These are phyloP conservation scores for Mamestra brassicae DNA, from an alignment of 2,888 invertebrate species.

Conservation along the genomic window DNA sequence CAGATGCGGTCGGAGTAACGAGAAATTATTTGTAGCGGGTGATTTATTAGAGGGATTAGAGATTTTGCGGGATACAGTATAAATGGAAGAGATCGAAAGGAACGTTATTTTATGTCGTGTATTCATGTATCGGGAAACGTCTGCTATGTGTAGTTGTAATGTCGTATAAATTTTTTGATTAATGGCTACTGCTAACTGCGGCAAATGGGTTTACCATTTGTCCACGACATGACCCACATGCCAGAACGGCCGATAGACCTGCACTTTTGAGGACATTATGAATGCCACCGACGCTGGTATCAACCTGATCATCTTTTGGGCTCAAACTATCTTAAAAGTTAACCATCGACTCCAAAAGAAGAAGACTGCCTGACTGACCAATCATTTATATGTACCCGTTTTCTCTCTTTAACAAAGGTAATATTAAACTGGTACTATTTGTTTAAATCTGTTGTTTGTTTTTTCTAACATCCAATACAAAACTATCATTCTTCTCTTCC, in stretches of 20 bases:
- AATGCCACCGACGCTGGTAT: neutral
- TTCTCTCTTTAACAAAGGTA: neutral
- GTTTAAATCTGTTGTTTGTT: neutral
- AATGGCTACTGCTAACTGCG: conserved; percentile 3
- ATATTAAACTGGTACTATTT: neutral
- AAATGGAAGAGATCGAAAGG: conserved; percentile 48
- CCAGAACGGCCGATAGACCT: neutral
- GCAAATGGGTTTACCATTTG: neutral
- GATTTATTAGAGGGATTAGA: conserved; percentile 70
- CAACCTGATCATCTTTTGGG: neutral
- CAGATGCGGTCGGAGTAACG: conserved; percentile 85
- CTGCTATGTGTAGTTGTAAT: neutral
- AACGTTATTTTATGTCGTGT: conserved; percentile 30
- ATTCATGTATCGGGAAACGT: conserved; percentile 24
- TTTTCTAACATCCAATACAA: neutral
- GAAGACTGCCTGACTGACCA: neutral
- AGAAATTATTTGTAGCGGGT: conserved; percentile 79
- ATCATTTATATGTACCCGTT: neutral
- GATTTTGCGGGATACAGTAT: conserved; percentile 56
- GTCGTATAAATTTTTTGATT: conserved; percentile 20
- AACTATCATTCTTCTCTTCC: neutral
- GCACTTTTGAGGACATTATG: neutral
- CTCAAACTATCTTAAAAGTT: neutral
- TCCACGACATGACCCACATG: neutral
- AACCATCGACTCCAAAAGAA: neutral